Evolutionary conservation across 2,113 vertebrate genomes (phyloP).

Genomic region (Rhinichthys klamathensis): DNA sequence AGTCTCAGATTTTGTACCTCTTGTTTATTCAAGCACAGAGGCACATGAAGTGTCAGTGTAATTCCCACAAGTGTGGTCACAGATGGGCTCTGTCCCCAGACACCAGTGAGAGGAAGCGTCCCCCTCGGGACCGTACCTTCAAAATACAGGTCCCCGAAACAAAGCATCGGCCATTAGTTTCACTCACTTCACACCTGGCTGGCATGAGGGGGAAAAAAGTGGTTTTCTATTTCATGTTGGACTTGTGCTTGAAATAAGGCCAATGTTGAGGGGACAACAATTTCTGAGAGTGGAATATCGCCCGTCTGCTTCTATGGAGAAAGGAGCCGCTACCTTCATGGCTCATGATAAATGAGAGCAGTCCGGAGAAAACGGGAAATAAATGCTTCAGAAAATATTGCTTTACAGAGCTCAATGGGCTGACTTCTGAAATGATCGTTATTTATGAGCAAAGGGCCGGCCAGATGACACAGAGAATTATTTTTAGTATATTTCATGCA

Average conservation of each 20-base stretch:
- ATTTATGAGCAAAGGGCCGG: slow-evolving; percentile 60
- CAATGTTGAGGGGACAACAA: neutral
- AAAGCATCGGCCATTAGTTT: slow-evolving; percentile 27
- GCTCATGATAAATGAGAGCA: slow-evolving; percentile 69
- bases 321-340: slow-evolving; percentile 11
- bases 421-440: slow-evolving; percentile 62
- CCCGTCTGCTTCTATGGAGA: slow-evolving; percentile 9
- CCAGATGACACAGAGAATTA: slow-evolving; percentile 66
- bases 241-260: slow-evolving; percentile 14
- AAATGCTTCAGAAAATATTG: slow-evolving; percentile 70
- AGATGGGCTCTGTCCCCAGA: neutral
- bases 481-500: slow-evolving; percentile 74
- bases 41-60: neutral
- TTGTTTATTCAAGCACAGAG: neutral
- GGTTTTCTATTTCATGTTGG: slow-evolving; percentile 25
- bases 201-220: neutral
- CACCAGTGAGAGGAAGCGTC: neutral
- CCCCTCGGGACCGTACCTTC: slow-evolving; percentile 3
- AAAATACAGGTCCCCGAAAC: neutral
- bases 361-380: slow-evolving; percentile 49
- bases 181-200: slow-evolving; percentile 7
- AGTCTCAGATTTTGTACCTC: neutral
- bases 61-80: slow-evolving; percentile 13
- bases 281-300: neutral
- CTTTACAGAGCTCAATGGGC: slow-evolving; percentile 66